These are phyloP conservation scores for Thecocarcelia acutangulata DNA, from an alignment of 2,888 invertebrate species.

Conservation along the genomic window DNA sequence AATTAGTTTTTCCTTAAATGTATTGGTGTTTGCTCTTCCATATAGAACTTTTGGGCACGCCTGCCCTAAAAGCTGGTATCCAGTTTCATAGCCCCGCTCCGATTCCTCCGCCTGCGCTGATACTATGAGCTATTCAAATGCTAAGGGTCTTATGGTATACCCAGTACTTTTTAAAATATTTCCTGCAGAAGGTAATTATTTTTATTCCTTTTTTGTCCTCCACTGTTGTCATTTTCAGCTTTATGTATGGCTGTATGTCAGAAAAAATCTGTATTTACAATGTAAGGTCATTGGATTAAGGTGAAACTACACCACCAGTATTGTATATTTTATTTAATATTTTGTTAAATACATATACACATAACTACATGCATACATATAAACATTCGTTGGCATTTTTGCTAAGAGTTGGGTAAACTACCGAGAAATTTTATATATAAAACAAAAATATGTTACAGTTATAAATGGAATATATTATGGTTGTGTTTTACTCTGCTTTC, in stretches of 20 bases:
- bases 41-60: too few species aligned
- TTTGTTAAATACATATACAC: background rate
- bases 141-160: too few species aligned
- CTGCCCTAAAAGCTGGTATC: too few species aligned
- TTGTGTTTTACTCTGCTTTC: background rate
- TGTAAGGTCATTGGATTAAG: conserved; percentile 66
- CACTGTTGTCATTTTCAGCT: conserved; percentile 19
- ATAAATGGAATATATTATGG: conserved; percentile 55
- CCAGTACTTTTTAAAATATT: too few species aligned
- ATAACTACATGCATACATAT: too few species aligned
- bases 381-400: background rate
- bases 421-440: conserved; percentile 29
- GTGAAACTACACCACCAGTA: conserved; percentile 40
- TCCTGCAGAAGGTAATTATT: too few species aligned
- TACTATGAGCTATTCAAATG: too few species aligned
- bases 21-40: too few species aligned
- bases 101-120: too few species aligned
- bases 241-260: conserved; percentile 6
- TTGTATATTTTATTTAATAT: conserved; percentile 41
- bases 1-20: too few species aligned
- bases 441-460: conserved; percentile 55
- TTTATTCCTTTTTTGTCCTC: background rate
- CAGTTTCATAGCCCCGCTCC: too few species aligned
- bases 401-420: conserved; percentile 43
- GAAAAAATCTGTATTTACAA: conserved; percentile 41